A percentile compares a stretch with the other conserved stretches of the same genome.
phyloP scores from a whole-genome alignment of 2,888 invertebrate species.

The Alcis repandata region DNA sequence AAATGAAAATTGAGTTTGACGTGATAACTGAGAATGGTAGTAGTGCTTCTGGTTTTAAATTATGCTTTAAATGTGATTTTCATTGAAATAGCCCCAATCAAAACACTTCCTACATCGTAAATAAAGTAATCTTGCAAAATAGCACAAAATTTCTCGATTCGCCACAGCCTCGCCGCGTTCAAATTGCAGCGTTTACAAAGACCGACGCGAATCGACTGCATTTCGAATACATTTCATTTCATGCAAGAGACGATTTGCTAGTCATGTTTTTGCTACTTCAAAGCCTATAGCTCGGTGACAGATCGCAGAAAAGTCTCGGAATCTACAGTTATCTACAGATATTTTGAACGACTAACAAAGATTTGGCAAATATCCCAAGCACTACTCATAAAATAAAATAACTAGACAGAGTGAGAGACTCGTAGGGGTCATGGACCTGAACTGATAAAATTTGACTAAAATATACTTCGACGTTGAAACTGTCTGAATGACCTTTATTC shows the following conservation, averaged over 20 bases:
- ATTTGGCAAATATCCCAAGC: slow-evolving; percentile 39
- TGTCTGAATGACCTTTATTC: slow-evolving; percentile 15
- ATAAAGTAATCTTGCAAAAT: slow-evolving; percentile 27
- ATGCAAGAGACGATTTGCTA: slow-evolving; percentile 12
- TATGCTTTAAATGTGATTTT: no score
- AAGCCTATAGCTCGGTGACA: neutral
- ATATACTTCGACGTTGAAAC: slow-evolving; percentile 5
- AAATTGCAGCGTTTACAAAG: slow-evolving; percentile 32
- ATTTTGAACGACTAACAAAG: slow-evolving; percentile 17
- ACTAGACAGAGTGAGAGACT: slow-evolving; percentile 32
- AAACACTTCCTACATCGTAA: slow-evolving; percentile 3
- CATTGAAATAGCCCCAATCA: neutral
- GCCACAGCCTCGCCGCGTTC: slow-evolving; percentile 18
- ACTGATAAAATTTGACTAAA: slow-evolving; percentile 31
- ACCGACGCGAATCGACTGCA: slow-evolving; percentile 32
- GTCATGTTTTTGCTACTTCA: slow-evolving; percentile 3
- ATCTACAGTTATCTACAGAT: slow-evolving; percentile 4
- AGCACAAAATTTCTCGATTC: slow-evolving; percentile 24
- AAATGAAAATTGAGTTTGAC: no score
- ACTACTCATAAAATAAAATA: slow-evolving; percentile 40
- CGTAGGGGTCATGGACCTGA: slow-evolving; percentile 39
- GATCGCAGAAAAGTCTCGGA: neutral
- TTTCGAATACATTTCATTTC: slow-evolving; percentile 17
- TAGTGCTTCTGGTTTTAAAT: no score
- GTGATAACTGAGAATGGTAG: no score